A percentile compares a stretch with the other conserved stretches of the same genome.
Conservation (phyloP, 2,888 invertebrate genomes). For the Saturnia pavonia region DNA sequence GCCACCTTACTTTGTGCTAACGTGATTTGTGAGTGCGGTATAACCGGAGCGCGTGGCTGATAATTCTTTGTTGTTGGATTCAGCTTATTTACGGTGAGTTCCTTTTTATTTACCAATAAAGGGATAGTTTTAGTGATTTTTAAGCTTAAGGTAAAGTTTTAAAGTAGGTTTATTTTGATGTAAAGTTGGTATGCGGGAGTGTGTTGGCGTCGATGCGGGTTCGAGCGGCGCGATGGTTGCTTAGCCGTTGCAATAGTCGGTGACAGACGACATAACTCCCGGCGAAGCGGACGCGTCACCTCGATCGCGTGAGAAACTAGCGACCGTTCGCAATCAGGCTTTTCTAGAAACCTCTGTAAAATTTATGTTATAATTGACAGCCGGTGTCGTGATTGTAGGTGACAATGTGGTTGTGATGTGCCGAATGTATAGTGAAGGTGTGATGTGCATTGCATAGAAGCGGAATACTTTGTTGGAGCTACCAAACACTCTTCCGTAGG, state of each 20-base stretch:
- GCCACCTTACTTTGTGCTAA: conserved; percentile 68
- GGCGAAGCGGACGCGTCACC: conserved; percentile 72
- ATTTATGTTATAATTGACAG: conserved; percentile 24
- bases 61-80: conserved; percentile 81
- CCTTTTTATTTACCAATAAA: conserved; percentile 43
- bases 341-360: conserved; percentile 58
- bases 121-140: conserved; percentile 33
- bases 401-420: conserved; percentile 25
- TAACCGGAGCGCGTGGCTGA: conserved; percentile 82
- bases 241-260: conserved; percentile 56
- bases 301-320: conserved; percentile 62
- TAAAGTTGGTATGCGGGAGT: conserved; percentile 36
- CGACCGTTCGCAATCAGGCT: conserved; percentile 52
- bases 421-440: conserved; percentile 6
- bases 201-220: conserved; percentile 49
- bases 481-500: neutral
- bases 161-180: conserved; percentile 24
- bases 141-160: conserved; percentile 33
- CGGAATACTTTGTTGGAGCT: conserved; percentile 1
- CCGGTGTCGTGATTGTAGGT: conserved; percentile 24
- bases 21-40: conserved; percentile 79
- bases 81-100: conserved; percentile 76
- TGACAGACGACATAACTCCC: conserved; percentile 65
- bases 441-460: neutral
- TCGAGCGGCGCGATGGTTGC: conserved; percentile 54